Base-by-base conservation (phyloP, 92 coral and sea anemone species). In the Epizoanthus stellaris region DNA sequence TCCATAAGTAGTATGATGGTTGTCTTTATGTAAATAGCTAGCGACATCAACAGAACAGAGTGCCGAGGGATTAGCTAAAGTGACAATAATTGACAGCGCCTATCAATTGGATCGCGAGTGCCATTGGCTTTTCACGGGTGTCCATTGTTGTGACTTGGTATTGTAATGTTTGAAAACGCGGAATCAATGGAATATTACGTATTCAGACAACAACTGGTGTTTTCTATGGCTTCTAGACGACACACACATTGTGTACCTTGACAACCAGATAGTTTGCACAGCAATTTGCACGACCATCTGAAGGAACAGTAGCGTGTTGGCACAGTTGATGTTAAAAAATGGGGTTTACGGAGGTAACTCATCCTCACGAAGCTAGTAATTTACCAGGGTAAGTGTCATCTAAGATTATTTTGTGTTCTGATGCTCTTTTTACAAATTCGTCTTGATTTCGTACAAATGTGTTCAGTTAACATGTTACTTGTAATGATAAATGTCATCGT, bases 281-380 rank as follows among this genome's bases (percentile, higher is more conserved):
- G 87, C 54, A 88, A 84, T 85, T 82, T 84, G 69, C 69, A 75
- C 89, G 52, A 67, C 70, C 10, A 38, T 75, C 82, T 80, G 47
- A 68, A 36, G 57, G 82, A 75, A 80, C 53, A 65, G 58, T 63
- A 53, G 77, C 80, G 21, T 63, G 58, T 38, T 57, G 65, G 53
- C 76, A 73, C 47, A 34, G 68, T 40, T 57, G 63, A 62, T 40
- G 61, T 66, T 34, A 87, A 80, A 52, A 52, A 54, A 96, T 96
- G 98, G 96, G 98, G 63, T 96, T 94, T 76, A 93, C 98, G 1
- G 96, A 96, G 80, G 75, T 96, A 60, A 96, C 98, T 15, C 87
- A 91, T 73, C 98, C 98, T 10, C 94, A 96, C 69, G 87, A 85
- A 60, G 98, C 98, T 13, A 96, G 98, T 77, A 96, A 96, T 77